A percentile compares a stretch with the other conserved stretches of the same genome.
Evolutionary conservation across 2,797 vertebrate species (phyloP).

Genomic region (Paratrypauchen microcephalus): DNA sequence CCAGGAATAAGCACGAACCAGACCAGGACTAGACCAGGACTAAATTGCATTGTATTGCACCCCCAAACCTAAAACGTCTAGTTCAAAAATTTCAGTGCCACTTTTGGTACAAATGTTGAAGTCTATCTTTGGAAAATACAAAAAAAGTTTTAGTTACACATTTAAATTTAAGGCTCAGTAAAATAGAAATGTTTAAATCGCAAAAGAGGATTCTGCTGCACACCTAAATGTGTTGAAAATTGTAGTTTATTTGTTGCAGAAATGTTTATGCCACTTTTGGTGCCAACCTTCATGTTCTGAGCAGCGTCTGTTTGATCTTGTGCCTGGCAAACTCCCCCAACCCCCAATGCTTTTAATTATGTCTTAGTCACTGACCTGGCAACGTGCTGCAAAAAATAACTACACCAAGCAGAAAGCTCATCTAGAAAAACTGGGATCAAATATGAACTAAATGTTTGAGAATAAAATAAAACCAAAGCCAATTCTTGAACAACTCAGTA

Average conservation of each 20-base stretch:
- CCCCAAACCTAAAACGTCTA: too few relatives aligned
- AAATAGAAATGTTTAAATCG: not conserved
- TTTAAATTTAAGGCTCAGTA: not conserved
- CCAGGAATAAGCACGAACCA: too few relatives aligned
- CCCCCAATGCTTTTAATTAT: constrained; percentile 43
- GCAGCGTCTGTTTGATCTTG: constrained; percentile 26
- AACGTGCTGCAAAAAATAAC: constrained; percentile 1
- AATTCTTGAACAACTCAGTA: not conserved
- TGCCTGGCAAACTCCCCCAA: constrained; percentile 20
- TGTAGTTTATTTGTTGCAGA: not conserved
- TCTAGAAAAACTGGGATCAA: constrained; percentile 25
- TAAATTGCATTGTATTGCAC: too few relatives aligned
- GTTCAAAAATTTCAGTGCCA: too few relatives aligned
- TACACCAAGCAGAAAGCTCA: constrained; percentile 9
- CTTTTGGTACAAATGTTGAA: too few relatives aligned
- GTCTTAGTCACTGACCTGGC: constrained; percentile 47
- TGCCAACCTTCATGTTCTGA: constrained; percentile 28
- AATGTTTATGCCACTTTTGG: constrained; percentile 16
- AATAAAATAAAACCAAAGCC: constrained; percentile 40
- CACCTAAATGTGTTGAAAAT: not conserved
- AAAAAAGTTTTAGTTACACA: not conserved
- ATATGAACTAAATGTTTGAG: constrained; percentile 28
- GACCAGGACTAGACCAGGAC: too few relatives aligned
- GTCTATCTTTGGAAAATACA: too few relatives aligned
- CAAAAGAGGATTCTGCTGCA: too few relatives aligned